Evolutionary conservation across 2,113 vertebrate species (phyloP).

Genomic region (Miniopterus natalensis): DNA sequence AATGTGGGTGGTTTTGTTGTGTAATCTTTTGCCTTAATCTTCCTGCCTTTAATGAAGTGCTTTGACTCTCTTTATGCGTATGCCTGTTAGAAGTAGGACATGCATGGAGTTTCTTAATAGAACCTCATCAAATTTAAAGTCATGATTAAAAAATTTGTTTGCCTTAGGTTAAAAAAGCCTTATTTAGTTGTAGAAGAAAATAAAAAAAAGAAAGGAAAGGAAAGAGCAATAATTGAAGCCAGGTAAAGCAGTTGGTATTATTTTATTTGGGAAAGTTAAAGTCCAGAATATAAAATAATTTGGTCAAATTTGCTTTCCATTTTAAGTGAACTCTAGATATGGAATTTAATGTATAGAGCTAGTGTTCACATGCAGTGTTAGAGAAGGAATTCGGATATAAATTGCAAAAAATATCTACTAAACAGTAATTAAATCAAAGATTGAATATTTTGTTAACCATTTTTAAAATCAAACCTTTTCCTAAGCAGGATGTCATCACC

Average conservation of each 20-base stretch:
- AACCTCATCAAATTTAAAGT: constrained; percentile 77
- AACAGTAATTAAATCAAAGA: neutral
- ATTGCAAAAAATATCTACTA: neutral
- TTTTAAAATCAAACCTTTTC: neutral
- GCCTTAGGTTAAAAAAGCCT: constrained; percentile 72
- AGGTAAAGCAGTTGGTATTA: neutral
- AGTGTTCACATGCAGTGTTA: neutral
- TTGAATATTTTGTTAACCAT: neutral
- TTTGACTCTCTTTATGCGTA: constrained; percentile 68
- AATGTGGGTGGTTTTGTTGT: constrained; percentile 83
- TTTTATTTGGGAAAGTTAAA: constrained; percentile 28
- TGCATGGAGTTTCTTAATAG: constrained; percentile 64
- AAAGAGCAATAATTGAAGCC: neutral
- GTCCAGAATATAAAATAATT: constrained; percentile 35
- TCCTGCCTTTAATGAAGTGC: constrained; percentile 75
- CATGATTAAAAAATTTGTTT: constrained; percentile 71
- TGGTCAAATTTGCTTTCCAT: neutral
- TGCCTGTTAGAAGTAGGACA: constrained; percentile 61
- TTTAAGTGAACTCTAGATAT: constrained; percentile 20
- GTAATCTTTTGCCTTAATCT: constrained; percentile 79
- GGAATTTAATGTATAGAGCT: neutral
- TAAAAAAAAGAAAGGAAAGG: neutral
- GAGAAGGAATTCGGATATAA: constrained; percentile 1
- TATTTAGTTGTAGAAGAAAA: neutral
- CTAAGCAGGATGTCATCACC: neutral